Conservation (phyloP, 2,113 vertebrate species). For the Malurus melanocephalus region DNA sequence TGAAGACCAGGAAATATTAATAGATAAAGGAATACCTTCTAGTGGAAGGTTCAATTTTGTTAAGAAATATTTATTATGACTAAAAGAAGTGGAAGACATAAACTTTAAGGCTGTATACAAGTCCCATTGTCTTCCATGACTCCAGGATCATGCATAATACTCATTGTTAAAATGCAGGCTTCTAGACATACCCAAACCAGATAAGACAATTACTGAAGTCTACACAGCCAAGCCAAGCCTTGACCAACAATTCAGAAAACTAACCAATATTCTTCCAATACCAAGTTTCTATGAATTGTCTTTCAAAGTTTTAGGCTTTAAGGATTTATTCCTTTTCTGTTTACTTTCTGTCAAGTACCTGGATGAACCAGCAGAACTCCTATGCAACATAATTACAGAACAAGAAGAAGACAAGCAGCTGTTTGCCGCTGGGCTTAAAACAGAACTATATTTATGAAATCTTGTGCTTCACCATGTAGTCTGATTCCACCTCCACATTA, state of each 20-base stretch:
- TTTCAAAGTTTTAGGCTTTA: background rate
- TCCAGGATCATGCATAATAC: rapidly evolving
- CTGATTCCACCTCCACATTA: background rate
- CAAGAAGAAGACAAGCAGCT: background rate
- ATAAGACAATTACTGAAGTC: background rate
- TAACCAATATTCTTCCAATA: background rate
- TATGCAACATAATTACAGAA: background rate
- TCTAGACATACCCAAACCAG: background rate
- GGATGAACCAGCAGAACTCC: background rate
- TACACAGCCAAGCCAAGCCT: background rate
- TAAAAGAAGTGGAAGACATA: background rate
- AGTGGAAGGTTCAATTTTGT: background rate
- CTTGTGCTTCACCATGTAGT: background rate
- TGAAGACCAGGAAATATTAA: background rate
- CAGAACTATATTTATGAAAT: background rate
- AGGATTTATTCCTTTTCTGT: background rate
- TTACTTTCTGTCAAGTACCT: background rate
- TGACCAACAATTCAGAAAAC: background rate
- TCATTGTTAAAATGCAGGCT: background rate
- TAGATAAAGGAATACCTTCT: background rate
- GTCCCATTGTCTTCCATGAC: background rate
- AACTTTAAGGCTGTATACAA: background rate
- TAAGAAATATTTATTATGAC: background rate
- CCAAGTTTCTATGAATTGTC: background rate
- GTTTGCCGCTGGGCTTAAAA: background rate